Base-by-base conservation (phyloP, 1,140 invertebrate genomes). In the Lepidotrigona ventralis region DNA sequence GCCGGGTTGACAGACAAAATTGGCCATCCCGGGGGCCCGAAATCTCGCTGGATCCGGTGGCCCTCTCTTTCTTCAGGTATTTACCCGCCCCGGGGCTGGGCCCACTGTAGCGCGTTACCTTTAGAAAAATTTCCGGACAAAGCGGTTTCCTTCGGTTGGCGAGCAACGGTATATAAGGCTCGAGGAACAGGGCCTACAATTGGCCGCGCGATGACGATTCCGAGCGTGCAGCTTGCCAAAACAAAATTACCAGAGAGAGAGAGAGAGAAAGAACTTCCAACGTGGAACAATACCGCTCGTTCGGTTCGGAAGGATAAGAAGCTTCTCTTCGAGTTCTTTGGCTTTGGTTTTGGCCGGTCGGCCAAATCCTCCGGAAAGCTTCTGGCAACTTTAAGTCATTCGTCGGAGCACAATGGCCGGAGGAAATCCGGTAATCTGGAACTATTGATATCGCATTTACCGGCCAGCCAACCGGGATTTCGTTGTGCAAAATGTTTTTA, bases 61-160 rank as follows among this genome's bases (percentile, higher is more conserved):
- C 46, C 15, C 54, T 19, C 56, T 77, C 63, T 46, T 60, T 26
- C 68, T 83, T 83, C 77, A 83, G 82, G 76, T 83, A 83, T 79
- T 83, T 83, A 33, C 23, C 3, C 2, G 33, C 53, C 23, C 15
- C 19, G 15, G 33, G 53, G 6, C 60, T 8, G 39, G 39, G 39
- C 8, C 39, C 39, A 46, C 39, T 8, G 39, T 46, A 46, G 39
- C 39, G 8, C 39, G 39, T 46, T 60, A 26, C 33, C 82, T 83
- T 83, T 79, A 83, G 82, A 83, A 83, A 83, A 68, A 60, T 84
- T 11, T 46, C 29, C 4, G 69, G 29, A 83, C 81, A 83, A 79
- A 83, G 66, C 64, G 54, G 19, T 15, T 54, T 60, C 12, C 68
- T 6, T 56, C 46, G 29, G 12, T 9, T 53, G 29, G 8, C 1